phyloP scores from a whole-genome alignment of 2,113 vertebrate genomes.

The Oryzias woworae region DNA sequence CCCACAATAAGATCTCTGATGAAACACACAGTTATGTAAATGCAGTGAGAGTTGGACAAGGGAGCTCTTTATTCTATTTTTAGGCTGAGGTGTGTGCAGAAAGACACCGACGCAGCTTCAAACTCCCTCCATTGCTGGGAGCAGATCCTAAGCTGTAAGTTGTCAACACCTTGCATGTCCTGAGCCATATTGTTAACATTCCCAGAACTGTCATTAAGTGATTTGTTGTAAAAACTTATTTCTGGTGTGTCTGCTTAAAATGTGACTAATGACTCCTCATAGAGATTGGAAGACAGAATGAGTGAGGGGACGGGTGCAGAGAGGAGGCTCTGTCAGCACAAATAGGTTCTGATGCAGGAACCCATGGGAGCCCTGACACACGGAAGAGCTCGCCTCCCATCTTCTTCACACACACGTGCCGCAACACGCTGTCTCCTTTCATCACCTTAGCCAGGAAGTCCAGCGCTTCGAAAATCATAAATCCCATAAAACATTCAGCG shows the following conservation, averaged over 20 bases:
- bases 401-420: constrained; percentile 8
- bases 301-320: constrained; percentile 21
- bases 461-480: constrained; percentile 13
- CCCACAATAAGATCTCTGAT: not conserved
- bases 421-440: constrained; percentile 19
- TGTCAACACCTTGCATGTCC: not conserved
- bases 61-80: constrained; percentile 49
- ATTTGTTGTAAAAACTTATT: constrained; percentile 29
- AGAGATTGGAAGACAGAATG: constrained; percentile 18
- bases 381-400: constrained; percentile 16
- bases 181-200: constrained; percentile 5
- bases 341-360: constrained; percentile 47
- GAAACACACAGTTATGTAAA: constrained; percentile 20
- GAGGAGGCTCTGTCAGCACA: constrained; percentile 58
- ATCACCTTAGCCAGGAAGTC: constrained; percentile 22
- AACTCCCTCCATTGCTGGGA: constrained; percentile 20
- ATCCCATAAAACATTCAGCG: constrained; percentile 32
- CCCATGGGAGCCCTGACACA: constrained; percentile 47
- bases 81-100: constrained; percentile 43
- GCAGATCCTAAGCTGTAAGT: constrained; percentile 18
- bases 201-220: constrained; percentile 4
- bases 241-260: constrained; percentile 21
- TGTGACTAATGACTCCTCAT: constrained; percentile 33
- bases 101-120: constrained; percentile 33
- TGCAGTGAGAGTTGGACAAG: constrained; percentile 22